Percentiles rank a stretch among this genome's conserved stretches.
Evolutionary conservation across 2,797 vertebrate genomes (phyloP).

Genomic region (Mus spretus): DNA sequence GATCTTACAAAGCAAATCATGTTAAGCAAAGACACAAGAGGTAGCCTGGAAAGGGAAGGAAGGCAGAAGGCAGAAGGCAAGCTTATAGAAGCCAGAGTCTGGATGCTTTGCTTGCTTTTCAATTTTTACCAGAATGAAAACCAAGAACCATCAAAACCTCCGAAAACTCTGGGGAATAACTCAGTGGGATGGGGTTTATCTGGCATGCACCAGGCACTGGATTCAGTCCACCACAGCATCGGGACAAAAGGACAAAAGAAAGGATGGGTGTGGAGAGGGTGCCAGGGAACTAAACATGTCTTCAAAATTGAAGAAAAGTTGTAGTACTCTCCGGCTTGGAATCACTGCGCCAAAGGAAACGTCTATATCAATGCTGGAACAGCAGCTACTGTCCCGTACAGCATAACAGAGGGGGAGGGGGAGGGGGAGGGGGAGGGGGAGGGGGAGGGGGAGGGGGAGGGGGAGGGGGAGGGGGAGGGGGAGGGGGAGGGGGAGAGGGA

Average conservation of each 20-base stretch:
- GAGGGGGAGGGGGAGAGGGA: no score
- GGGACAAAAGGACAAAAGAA: background rate
- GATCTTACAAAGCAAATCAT: background rate
- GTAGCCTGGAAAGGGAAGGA: background rate
- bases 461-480: no score
- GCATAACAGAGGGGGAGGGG: background rate
- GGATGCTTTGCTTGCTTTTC: constrained; percentile 55
- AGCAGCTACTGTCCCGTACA: background rate
- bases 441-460: constrained; percentile 35
- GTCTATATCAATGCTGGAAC: constrained; percentile 72
- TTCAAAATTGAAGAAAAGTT: constrained; percentile 71
- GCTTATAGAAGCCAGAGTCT: background rate
- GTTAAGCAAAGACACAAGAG: background rate
- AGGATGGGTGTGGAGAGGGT: background rate
- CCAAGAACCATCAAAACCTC: constrained; percentile 32
- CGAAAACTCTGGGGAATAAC: no score
- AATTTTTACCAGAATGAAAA: constrained; percentile 14
- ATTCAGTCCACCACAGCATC: background rate
- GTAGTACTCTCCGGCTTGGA: constrained; percentile 61
- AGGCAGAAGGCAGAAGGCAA: no score
- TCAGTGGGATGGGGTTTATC: background rate
- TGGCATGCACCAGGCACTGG: background rate
- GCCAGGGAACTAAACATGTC: constrained; percentile 71
- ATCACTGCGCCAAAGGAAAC: constrained; percentile 66
- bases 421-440: no score